Evolutionary conservation across 2,888 invertebrate genomes (phyloP).

Genomic region (Ectropis crepuscularia): DNA sequence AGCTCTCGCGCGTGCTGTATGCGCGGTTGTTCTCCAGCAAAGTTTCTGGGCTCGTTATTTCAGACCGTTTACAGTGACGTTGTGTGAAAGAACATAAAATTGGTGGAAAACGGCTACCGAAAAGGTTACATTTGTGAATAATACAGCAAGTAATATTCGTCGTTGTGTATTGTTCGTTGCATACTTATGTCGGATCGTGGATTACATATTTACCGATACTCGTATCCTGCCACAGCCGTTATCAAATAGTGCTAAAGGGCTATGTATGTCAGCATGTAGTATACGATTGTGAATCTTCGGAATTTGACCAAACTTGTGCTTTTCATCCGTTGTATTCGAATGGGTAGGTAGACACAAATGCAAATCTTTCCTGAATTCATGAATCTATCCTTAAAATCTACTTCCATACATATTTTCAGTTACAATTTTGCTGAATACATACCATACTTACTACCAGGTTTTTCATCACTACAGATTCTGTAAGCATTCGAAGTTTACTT

Average conservation of each 20-base stretch:
- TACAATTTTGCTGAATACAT: too few relatives aligned
- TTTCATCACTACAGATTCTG: too few relatives aligned
- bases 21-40: constrained; percentile 54
- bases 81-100: constrained; percentile 65
- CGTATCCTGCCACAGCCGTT: constrained; percentile 52
- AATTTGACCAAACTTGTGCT: constrained; percentile 1
- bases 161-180: constrained; percentile 35
- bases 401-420: too few relatives aligned
- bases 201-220: constrained; percentile 48
- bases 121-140: constrained; percentile 65
- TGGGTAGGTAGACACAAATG: constrained; percentile 8
- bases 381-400: too few relatives aligned
- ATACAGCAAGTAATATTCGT: constrained; percentile 40
- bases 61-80: constrained; percentile 74
- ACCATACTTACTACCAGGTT: too few relatives aligned
- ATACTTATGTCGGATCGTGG: constrained; percentile 52
- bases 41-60: constrained; percentile 59
- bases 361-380: background rate
- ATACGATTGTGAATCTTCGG: constrained; percentile 39
- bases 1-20: constrained; percentile 72
- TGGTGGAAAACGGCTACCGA: constrained; percentile 59
- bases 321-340: background rate
- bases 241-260: constrained; percentile 52
- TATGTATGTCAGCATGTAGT: constrained; percentile 38
- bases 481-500: too few relatives aligned